phyloP scores from a whole-genome alignment of 1,140 invertebrate genomes.

The Gonioctena quinquepunctata region DNA sequence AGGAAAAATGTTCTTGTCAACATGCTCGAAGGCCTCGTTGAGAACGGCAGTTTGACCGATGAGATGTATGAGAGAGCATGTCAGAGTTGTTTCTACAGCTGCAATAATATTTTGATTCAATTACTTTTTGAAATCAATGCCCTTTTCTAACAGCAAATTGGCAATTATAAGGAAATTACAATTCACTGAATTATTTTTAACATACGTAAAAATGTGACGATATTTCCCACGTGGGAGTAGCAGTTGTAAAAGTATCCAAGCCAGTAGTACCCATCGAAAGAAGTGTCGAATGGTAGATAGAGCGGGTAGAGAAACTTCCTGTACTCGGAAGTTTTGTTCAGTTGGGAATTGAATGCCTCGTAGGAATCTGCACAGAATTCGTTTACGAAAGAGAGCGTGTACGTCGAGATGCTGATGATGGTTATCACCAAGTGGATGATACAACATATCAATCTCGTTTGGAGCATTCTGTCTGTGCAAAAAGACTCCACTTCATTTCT shows the following conservation, averaged over 20 bases:
- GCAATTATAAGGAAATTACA: background rate
- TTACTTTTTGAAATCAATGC: background rate
- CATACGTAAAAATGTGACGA: constrained; percentile 26
- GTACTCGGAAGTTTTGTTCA: constrained; percentile 26
- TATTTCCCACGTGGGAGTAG: background rate
- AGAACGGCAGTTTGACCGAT: constrained; percentile 13
- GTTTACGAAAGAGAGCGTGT: background rate
- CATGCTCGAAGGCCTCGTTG: constrained; percentile 16
- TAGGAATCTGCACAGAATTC: background rate
- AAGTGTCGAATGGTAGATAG: constrained; percentile 31
- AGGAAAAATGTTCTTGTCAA: constrained; percentile 18
- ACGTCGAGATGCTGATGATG: background rate
- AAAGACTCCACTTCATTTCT: background rate
- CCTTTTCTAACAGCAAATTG: background rate
- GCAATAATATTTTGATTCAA: background rate
- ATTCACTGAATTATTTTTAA: background rate
- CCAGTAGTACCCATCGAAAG: constrained; percentile 27
- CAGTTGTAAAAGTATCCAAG: constrained; percentile 21
- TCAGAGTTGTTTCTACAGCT: constrained; percentile 8
- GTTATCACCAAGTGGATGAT: background rate
- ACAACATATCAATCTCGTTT: constrained; percentile 4
- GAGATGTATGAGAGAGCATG: constrained; percentile 15
- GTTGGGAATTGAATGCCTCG: constrained; percentile 18
- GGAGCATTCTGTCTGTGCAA: background rate
- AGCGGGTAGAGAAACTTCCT: constrained; percentile 17